Evolutionary conservation across 2,113 vertebrate species (phyloP), one percentile per base, ranked within the genome.

Genomic region (Nerophis ophidion): DNA sequence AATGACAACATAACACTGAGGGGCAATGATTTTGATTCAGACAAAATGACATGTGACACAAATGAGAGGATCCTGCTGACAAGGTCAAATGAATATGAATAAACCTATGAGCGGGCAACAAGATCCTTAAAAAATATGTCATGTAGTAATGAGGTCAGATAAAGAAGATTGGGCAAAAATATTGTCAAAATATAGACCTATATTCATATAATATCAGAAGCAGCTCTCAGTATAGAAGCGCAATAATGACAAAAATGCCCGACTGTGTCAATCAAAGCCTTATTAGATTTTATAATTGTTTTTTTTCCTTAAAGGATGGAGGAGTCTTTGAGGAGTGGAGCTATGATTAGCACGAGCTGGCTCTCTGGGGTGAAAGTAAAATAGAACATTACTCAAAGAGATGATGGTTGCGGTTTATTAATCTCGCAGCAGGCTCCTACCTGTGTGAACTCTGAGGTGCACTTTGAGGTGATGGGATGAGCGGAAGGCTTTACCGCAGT

Each of bases 391-490:
- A 19, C 49, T 11, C 40, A 44, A 44, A 44, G 40, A 44, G 40
- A 44, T 44, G 40, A 56, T 49, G 61, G 48, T 56, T 5, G 57
- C 55, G 51, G 58, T 70, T 80, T 76, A 50, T 74, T 71, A 66
- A 76, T 76, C 68, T 62, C 66, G 40, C 60, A 79, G 61, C 59
- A 60, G 60, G 42, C 15, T 67, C 89, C 90, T 83, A 96, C 94
- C 94, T 91, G 94, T 96, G 87, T 96, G 94, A 67, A 95, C 93
- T 60, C 94, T 90, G 48, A 96, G 89, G 75, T 96, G 94, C 77
- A 96, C 94, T 87, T 96, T 96, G 70, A 96, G 92, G 76, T 96
- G 94, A 80, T 96, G 94, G 33, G 94, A 94, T 38, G 93, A 95
- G 64, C 94, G 92, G 86, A 96, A 96, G 55, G 92, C 92, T 86